Evolutionary conservation across 2,797 vertebrate species (phyloP).

Genomic region (Bryconaethiops microstoma): DNA sequence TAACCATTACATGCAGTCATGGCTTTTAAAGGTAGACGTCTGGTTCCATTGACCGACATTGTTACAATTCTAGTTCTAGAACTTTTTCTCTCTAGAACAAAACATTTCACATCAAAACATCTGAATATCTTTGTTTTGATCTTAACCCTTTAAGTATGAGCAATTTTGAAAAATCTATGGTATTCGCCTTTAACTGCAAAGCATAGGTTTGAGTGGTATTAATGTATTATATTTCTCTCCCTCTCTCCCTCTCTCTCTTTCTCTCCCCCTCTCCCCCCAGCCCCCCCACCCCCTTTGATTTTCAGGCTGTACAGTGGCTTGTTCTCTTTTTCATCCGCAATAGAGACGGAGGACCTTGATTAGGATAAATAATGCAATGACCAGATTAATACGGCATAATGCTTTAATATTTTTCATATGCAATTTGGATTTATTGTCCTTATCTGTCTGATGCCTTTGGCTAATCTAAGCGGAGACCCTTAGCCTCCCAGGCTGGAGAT

Average conservation of each 20-base stretch:
- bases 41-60: no score
- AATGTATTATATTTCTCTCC: no score
- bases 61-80: no score
- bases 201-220: not conserved
- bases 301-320: conserved; percentile 1
- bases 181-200: not conserved
- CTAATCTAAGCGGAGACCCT: conserved; percentile 84
- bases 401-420: conserved; percentile 92
- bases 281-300: not conserved
- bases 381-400: conserved; percentile 90
- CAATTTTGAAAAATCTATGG: not conserved
- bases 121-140: not conserved
- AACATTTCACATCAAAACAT: no score
- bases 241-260: no score
- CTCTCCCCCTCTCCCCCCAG: no score
- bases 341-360: conserved; percentile 69
- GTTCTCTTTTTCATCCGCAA: conserved; percentile 23
- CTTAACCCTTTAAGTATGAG: no score
- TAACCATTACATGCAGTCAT: no score
- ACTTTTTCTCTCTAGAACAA: no score
- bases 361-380: conserved; percentile 86
- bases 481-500: conserved; percentile 83
- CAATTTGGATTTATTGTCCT: conserved; percentile 89
- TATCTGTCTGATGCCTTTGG: conserved; percentile 86
- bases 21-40: no score